Evolutionary conservation across 2,113 vertebrate genomes (phyloP).

Genomic region (Sylvia atricapilla): DNA sequence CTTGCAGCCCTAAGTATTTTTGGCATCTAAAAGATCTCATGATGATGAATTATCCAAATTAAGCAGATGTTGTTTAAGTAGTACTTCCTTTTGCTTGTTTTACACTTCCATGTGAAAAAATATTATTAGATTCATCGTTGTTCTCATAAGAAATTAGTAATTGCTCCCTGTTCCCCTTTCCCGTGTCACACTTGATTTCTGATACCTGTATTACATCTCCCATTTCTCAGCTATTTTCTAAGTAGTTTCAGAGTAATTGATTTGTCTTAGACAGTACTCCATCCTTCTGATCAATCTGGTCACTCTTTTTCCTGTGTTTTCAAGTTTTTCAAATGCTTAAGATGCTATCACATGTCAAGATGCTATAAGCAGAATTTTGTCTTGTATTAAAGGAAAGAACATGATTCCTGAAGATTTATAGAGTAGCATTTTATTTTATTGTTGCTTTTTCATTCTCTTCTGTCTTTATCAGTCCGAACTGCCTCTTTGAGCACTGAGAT

Average conservation of each 20-base stretch:
- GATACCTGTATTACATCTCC: neutral
- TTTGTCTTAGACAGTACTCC: neutral
- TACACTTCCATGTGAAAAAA: neutral
- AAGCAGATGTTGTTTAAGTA: constrained; percentile 6
- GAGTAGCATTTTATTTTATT: neutral
- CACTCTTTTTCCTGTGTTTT: neutral
- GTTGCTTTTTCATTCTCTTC: neutral
- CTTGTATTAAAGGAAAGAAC: neutral
- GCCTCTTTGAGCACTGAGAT: neutral
- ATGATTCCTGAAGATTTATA: neutral
- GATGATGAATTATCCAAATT: neutral
- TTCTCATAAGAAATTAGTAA: neutral
- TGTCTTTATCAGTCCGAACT: neutral
- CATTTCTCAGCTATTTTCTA: neutral
- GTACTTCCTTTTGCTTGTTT: neutral
- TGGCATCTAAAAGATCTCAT: neutral
- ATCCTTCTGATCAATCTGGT: neutral
- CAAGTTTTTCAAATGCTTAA: neutral
- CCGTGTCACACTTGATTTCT: neutral
- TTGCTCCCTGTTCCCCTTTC: neutral
- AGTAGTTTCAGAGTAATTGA: neutral
- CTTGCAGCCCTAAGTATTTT: neutral
- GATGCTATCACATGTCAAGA: neutral
- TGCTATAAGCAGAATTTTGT: neutral
- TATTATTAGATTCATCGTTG: neutral